Evolutionary conservation across 2,888 invertebrate species (phyloP).

Genomic region (Drosophila paucipuncta): DNA sequence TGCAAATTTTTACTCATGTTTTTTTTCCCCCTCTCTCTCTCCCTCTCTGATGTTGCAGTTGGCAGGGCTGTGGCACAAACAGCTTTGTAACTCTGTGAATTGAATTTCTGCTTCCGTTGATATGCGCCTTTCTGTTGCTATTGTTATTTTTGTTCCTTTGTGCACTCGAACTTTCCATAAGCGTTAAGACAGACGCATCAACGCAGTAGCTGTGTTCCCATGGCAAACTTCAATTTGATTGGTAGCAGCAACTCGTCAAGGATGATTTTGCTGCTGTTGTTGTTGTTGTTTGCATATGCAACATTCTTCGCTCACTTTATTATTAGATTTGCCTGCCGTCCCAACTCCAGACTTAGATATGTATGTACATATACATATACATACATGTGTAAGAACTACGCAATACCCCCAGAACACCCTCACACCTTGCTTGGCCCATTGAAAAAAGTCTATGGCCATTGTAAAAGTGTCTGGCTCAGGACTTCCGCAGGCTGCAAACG

Average conservation of each 20-base stretch:
- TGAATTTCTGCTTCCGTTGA: slow-evolving; percentile 58
- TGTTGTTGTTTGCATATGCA: slow-evolving; percentile 48
- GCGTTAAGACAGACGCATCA: slow-evolving; percentile 31
- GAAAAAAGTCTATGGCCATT: slow-evolving; percentile 18
- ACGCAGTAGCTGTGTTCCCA: slow-evolving; percentile 14
- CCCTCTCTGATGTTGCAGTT: slow-evolving; percentile 7
- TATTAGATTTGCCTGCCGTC: slow-evolving; percentile 72
- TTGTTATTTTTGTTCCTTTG: slow-evolving; percentile 18
- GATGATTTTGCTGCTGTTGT: slow-evolving; percentile 36
- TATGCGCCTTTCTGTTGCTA: slow-evolving; percentile 13
- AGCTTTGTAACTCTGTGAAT: slow-evolving; percentile 52
- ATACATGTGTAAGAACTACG: not conserved
- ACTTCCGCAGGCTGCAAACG: slow-evolving; percentile 43
- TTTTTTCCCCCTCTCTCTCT: not conserved
- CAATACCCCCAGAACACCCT: not conserved
- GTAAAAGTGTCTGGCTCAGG: slow-evolving; percentile 4
- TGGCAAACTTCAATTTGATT: slow-evolving; percentile 41
- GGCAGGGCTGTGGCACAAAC: slow-evolving; percentile 30
- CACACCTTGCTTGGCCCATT: not conserved
- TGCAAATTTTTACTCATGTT: slow-evolving; percentile 18
- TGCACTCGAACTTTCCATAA: slow-evolving; percentile 47
- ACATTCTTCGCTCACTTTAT: slow-evolving; percentile 57
- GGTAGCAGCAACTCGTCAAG: slow-evolving; percentile 34
- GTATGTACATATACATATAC: not conserved
- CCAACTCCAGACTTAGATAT: slow-evolving; percentile 20